Evolutionary conservation across 2,888 invertebrate genomes (phyloP).

Genomic region (Synergus laeviventris): DNA sequence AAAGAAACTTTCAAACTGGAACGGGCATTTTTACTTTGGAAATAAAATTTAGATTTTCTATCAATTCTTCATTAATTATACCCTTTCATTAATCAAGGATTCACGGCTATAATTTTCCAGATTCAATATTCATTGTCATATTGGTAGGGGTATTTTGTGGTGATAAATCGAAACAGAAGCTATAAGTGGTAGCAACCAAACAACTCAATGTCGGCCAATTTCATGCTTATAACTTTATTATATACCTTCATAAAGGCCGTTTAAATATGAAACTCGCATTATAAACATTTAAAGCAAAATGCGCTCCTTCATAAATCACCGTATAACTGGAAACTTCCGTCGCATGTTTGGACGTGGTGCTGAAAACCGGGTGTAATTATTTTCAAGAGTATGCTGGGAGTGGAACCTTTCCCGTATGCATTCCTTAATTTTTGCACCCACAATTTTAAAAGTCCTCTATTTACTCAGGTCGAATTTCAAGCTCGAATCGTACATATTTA

Average conservation of each 20-base stretch:
- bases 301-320: not conserved
- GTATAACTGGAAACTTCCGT: not conserved
- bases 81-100: too few relatives aligned
- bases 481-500: not conserved
- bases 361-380: slow-evolving; percentile 27
- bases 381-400: slow-evolving; percentile 15
- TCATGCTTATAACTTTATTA: not conserved
- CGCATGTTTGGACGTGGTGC: not conserved
- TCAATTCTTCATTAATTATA: not conserved
- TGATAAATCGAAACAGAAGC: not conserved
- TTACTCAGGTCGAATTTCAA: not conserved
- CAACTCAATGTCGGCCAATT: not conserved
- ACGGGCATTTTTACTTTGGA: not conserved
- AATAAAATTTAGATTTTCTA: not conserved
- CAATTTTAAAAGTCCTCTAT: not conserved
- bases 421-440: not conserved
- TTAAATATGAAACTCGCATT: not conserved
- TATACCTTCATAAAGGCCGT: not conserved
- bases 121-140: not conserved
- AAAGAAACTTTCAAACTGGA: not conserved
- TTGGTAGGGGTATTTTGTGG: not conserved
- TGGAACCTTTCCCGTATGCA: not conserved
- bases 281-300: not conserved
- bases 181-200: not conserved
- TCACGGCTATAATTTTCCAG: too few relatives aligned